phyloP scores from a whole-genome alignment of 1,140 invertebrate genomes.

The Phocides pigmalion region DNA sequence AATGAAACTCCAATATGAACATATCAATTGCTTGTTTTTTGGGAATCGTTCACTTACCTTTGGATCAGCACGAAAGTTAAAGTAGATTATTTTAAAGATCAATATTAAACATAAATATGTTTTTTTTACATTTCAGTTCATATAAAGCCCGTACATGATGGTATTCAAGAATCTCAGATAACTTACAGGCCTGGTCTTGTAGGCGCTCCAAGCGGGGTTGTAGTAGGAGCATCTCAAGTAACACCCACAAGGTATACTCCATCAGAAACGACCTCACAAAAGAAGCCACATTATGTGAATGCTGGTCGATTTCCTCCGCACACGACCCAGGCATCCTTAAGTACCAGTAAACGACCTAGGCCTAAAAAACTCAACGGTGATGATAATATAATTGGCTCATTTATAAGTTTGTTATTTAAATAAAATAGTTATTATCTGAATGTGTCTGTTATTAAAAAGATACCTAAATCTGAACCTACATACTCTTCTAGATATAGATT shows the following conservation, averaged over 20 bases:
- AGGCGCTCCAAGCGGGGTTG: slow-evolving; percentile 54
- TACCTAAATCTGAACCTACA: not conserved
- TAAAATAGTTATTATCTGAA: slow-evolving; percentile 2
- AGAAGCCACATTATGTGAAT: slow-evolving; percentile 11
- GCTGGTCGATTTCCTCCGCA: slow-evolving; percentile 7
- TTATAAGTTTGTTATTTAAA: slow-evolving; percentile 26
- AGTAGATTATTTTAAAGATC: too few relatives aligned
- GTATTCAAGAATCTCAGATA: slow-evolving; percentile 42
- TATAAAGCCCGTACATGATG: slow-evolving; percentile 66
- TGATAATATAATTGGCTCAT: slow-evolving; percentile 17
- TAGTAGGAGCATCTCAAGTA: slow-evolving; percentile 56
- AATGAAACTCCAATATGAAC: too few relatives aligned
- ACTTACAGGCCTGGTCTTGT: slow-evolving; percentile 59
- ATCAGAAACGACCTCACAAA: slow-evolving; percentile 13
- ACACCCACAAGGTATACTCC: slow-evolving; percentile 42
- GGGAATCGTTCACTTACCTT: too few relatives aligned
- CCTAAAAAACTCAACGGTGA: slow-evolving; percentile 14
- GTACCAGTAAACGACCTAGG: slow-evolving; percentile 10
- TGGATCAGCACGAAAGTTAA: too few relatives aligned
- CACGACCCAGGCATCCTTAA: not conserved
- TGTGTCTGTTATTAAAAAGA: not conserved
- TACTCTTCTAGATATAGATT: not conserved
- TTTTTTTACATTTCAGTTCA: slow-evolving; percentile 51
- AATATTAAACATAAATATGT: too few relatives aligned
- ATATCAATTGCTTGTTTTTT: too few relatives aligned